These are phyloP conservation scores for Ariolimax columbianus DNA, from an alignment of 2,888 invertebrate species.

Conservation along the genomic window DNA sequence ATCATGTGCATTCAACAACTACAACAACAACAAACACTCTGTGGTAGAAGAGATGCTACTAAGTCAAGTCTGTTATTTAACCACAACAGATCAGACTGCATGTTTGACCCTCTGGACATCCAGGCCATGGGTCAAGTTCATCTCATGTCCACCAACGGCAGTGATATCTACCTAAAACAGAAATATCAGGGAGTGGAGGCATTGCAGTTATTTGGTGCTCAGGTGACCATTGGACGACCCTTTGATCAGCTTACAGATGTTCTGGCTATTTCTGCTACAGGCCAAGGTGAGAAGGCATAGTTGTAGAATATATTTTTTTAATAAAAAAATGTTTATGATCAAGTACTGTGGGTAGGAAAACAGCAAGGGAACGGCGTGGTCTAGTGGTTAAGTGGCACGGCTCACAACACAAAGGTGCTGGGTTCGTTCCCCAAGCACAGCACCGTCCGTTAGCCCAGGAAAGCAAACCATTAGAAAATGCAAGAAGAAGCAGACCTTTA, in stretches of 20 bases:
- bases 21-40: too few species aligned
- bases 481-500: too few species aligned
- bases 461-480: too few species aligned
- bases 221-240: conserved; percentile 63
- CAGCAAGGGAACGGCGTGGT: too few species aligned
- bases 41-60: background rate
- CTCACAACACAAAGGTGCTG: too few species aligned
- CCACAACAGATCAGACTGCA: conserved; percentile 59
- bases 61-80: background rate
- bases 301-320: background rate
- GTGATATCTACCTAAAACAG: background rate
- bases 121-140: conserved; percentile 61
- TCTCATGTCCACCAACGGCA: conserved; percentile 12
- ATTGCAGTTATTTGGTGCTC: conserved; percentile 60
- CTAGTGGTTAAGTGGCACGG: too few species aligned
- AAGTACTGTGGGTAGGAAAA: too few species aligned
- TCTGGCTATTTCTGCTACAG: conserved; percentile 61
- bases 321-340: too few species aligned
- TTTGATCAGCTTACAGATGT: conserved; percentile 56
- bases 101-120: conserved; percentile 57
- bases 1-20: too few species aligned
- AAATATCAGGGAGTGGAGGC: conserved; percentile 52
- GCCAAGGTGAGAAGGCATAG: conserved; percentile 48
- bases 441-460: too few species aligned
- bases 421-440: too few species aligned